Evolutionary conservation across 2,113 vertebrate species (phyloP).

Genomic region (human (Homo sapiens)): DNA sequence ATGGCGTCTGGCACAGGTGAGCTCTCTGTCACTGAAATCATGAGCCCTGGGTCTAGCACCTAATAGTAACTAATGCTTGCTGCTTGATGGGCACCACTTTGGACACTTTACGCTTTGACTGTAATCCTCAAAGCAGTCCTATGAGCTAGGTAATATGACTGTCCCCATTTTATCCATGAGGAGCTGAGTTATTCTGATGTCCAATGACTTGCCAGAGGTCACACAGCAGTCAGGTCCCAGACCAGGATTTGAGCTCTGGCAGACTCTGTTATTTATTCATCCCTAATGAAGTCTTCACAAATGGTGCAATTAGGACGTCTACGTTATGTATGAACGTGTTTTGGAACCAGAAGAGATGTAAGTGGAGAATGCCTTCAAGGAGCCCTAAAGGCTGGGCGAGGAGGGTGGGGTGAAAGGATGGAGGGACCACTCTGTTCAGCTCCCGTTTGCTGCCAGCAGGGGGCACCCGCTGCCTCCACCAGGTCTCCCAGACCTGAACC

Average conservation of each 20-base stretch:
- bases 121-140: neutral
- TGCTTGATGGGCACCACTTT: neutral
- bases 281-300: neutral
- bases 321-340: neutral
- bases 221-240: neutral
- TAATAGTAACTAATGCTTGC: neutral
- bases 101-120: neutral
- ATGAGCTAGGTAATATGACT: neutral
- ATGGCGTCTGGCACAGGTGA: neutral
- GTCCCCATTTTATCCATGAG: slow-evolving; percentile 12
- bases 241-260: neutral
- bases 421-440: neutral
- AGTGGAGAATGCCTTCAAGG: neutral
- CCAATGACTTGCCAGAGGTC: slow-evolving; percentile 2
- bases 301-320: neutral
- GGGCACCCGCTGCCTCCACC: slow-evolving; percentile 35
- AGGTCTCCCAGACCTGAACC: neutral
- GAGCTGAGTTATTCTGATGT: neutral
- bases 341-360: neutral
- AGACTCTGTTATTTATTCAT: neutral
- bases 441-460: slow-evolving; percentile 42
- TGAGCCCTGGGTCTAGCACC: neutral
- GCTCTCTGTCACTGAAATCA: neutral
- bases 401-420: accelerated
- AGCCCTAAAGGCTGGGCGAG: neutral